Conservation (phyloP, 2,113 vertebrate genomes). For the Budorcas taxicolor region DNA sequence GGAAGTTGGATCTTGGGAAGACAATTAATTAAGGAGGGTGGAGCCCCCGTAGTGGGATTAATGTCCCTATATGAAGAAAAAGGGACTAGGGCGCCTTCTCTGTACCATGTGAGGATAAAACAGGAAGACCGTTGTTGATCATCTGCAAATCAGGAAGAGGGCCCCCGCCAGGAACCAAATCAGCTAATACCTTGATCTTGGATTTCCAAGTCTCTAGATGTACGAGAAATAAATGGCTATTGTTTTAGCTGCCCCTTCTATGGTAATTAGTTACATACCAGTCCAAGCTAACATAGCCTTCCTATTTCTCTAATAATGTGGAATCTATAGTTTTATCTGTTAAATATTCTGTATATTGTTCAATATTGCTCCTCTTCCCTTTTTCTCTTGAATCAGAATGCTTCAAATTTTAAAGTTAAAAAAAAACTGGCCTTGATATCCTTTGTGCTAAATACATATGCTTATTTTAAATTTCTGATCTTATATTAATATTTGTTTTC, state of each 20-base stretch:
- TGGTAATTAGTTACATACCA: background rate
- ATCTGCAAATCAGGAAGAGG: background rate
- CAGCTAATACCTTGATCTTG: background rate
- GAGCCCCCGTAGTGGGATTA: too few relatives aligned
- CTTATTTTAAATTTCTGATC: background rate
- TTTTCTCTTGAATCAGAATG: background rate
- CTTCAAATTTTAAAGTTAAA: background rate
- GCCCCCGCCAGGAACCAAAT: background rate
- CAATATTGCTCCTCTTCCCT: background rate
- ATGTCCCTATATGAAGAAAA: background rate
- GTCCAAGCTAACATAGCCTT: background rate
- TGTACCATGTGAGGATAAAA: background rate
- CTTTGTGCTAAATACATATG: background rate
- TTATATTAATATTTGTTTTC: background rate
- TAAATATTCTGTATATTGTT: background rate
- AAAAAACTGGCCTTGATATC: background rate
- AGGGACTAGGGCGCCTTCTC: background rate
- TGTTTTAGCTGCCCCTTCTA: background rate
- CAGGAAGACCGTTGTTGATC: fast-evolving
- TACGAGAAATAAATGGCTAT: background rate
- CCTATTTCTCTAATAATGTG: background rate
- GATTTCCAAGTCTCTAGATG: background rate
- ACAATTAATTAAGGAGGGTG: background rate
- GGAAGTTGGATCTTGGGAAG: background rate
- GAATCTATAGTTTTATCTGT: background rate